Evolutionary conservation across 2,113 vertebrate genomes (phyloP), one percentile per base, ranked within the genome.

Genomic region (Entomyzon cyanotis): DNA sequence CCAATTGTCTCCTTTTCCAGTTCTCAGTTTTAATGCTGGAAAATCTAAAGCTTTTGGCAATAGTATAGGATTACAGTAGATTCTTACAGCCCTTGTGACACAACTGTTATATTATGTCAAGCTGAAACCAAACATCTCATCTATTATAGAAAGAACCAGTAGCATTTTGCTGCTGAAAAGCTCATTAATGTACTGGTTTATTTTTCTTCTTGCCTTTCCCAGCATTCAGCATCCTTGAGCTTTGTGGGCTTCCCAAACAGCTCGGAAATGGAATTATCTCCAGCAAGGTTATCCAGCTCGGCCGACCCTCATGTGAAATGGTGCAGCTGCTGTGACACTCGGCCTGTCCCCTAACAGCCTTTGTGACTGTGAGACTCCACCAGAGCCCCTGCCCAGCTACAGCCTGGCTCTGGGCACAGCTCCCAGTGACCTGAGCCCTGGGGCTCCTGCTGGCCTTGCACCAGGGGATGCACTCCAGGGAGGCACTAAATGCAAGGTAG

Each of bases 401-500:
- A 97, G 94, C 89, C 59, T 97, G 67, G 82, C 68, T 0, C 71
- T 93, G 89, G 90, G 85, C 49, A 95, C 39, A 93, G 76, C 94
- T 70, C 70, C 95, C 46, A 56, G 96, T 52, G 97, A 96, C 80
- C 95, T 96, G 69, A 97, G 96, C 71, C 52, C 95, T n/a, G 97
- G 96, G 68, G 93, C 94, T 87, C 60, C 94, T 17, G 91, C 97
- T 50, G 80, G 93, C 91, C 94, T 79, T 12, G 19, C 95, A 77
- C 83, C 96, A 37, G 96, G 75, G 67, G 91, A 97, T 84, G 81
- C 88, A 28, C 96, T 98, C 47, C 97, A 97, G 96, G 97, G 96
- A 93, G 97, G 84, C 78, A 27, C 95, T 14, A 95, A 97, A 9
- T 98, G 95, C 94, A 98, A 99, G 98, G 98, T 98, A 97, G 92